A percentile compares a stretch with the other conserved stretches of the same genome.
Evolutionary conservation across 2,113 vertebrate species (phyloP).

Genomic region (Monopterus albus): DNA sequence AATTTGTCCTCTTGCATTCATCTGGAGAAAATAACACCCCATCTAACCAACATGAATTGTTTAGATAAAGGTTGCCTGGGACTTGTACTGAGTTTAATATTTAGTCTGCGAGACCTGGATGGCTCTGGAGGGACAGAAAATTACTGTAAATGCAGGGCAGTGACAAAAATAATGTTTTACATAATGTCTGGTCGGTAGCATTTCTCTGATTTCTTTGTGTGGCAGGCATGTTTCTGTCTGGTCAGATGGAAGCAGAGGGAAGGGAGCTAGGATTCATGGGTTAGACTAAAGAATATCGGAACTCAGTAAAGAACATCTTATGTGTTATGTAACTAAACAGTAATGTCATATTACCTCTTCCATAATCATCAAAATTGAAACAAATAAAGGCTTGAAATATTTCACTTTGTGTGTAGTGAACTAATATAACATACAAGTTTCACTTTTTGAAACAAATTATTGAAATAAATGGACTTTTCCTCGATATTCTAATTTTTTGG

Average conservation of each 20-base stretch:
- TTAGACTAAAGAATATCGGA: constrained; percentile 27
- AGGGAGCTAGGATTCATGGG: background rate
- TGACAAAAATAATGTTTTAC: background rate
- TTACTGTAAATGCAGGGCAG: constrained; percentile 9
- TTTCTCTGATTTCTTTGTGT: background rate
- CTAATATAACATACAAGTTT: too few relatives aligned
- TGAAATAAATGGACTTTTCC: too few relatives aligned
- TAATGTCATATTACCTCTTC: too few relatives aligned
- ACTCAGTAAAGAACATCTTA: constrained; percentile 29
- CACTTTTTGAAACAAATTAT: too few relatives aligned
- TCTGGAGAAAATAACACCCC: constrained; percentile 57
- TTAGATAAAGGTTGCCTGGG: constrained; percentile 28
- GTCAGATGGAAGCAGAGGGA: background rate
- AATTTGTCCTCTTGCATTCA: constrained; percentile 39
- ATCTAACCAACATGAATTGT: too few relatives aligned
- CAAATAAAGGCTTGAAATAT: too few relatives aligned
- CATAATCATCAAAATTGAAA: too few relatives aligned
- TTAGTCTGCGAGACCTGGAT: constrained; percentile 3
- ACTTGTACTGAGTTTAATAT: background rate
- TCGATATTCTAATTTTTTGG: too few relatives aligned
- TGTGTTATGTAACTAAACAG: constrained; percentile 15
- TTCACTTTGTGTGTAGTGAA: too few relatives aligned
- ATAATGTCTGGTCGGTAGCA: background rate
- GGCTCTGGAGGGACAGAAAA: constrained; percentile 17
- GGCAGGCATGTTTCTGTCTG: constrained; percentile 1